These are phyloP conservation scores for Saccostrea echinata DNA, from an alignment of 1,140 invertebrate species.

Conservation along the genomic window DNA sequence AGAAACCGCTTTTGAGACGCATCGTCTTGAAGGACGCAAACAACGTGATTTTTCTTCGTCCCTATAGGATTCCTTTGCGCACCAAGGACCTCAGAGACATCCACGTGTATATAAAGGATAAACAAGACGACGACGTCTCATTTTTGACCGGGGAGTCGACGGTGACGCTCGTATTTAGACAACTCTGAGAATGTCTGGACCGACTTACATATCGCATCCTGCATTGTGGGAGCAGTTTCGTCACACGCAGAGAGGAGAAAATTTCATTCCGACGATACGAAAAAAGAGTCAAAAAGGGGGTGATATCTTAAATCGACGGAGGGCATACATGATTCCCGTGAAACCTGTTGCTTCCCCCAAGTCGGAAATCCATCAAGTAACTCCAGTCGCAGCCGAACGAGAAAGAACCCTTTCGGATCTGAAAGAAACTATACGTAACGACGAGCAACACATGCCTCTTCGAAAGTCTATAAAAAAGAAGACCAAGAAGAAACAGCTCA, in stretches of 20 bases:
- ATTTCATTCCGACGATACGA: constrained; percentile 2
- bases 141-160: constrained; percentile 18
- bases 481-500: background rate
- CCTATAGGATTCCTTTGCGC: too few species aligned
- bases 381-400: background rate
- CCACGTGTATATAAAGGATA: too few species aligned
- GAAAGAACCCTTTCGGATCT: too few species aligned
- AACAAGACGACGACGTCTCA: background rate
- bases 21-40: background rate
- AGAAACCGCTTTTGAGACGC: constrained; percentile 26
- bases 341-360: background rate
- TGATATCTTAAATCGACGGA: background rate
- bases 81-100: too few species aligned
- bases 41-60: constrained; percentile 26
- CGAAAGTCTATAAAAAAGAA: constrained; percentile 23
- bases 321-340: too few species aligned
- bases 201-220: constrained; percentile 27
- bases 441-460: constrained; percentile 29
- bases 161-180: background rate
- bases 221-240: constrained; percentile 27
- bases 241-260: constrained; percentile 8
- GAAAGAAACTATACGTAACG: background rate
- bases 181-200: background rate
- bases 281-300: constrained; percentile 29
- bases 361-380: constrained; percentile 12